Evolutionary conservation across 1,140 invertebrate species (phyloP).

Genomic region (Diabrotica undecimpunctata): DNA sequence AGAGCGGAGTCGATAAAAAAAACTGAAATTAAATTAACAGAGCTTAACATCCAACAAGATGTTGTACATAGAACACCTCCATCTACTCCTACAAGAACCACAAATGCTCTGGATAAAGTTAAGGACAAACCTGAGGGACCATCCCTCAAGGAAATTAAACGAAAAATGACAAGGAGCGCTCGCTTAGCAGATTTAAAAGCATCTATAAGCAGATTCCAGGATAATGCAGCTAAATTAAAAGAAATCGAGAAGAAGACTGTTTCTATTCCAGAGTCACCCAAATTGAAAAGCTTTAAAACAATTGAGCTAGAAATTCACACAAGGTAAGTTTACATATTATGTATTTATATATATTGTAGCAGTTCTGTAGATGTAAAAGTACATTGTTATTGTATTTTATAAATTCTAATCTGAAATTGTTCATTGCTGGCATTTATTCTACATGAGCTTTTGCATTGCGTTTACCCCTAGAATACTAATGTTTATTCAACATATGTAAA

Average conservation of each 20-base stretch:
- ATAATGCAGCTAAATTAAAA: slow-evolving; percentile 53
- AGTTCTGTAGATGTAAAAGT: background rate
- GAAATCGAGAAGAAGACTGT: slow-evolving; percentile 45
- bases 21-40: background rate
- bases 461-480: too few species aligned
- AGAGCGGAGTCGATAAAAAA: slow-evolving; percentile 23
- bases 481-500: too few species aligned
- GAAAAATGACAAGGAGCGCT: slow-evolving; percentile 59
- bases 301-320: slow-evolving; percentile 69
- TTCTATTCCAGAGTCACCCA: slow-evolving; percentile 44
- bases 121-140: slow-evolving; percentile 51
- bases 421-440: too few species aligned
- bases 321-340: slow-evolving; percentile 52
- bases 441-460: too few species aligned
- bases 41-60: slow-evolving; percentile 9
- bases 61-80: slow-evolving; percentile 34
- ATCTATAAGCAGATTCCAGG: slow-evolving; percentile 57
- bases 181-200: slow-evolving; percentile 64
- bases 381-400: too few species aligned
- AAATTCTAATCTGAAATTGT: too few species aligned
- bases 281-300: slow-evolving; percentile 65
- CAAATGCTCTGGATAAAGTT: slow-evolving; percentile 48
- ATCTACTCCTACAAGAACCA: slow-evolving; percentile 44
- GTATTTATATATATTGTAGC: background rate
- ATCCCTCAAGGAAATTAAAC: slow-evolving; percentile 63